phyloP scores from a whole-genome alignment of 2,113 vertebrate species.

The Rissa tridactyla region DNA sequence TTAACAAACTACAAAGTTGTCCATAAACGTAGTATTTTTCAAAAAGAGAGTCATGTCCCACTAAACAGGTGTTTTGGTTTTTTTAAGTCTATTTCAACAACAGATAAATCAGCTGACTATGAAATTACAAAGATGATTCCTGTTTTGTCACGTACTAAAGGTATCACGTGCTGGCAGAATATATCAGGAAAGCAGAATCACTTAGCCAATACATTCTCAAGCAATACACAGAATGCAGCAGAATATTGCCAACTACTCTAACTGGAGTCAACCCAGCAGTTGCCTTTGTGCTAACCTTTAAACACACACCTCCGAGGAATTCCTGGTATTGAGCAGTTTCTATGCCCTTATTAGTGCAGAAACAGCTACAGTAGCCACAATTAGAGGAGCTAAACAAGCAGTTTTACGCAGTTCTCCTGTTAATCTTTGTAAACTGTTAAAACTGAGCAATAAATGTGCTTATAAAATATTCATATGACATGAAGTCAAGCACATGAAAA shows the following conservation, averaged over 20 bases:
- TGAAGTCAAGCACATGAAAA: background rate
- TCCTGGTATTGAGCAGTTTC: background rate
- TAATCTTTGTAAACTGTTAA: background rate
- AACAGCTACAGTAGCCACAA: background rate
- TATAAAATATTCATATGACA: background rate
- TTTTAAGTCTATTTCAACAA: background rate
- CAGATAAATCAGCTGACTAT: background rate
- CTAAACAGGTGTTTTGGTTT: background rate
- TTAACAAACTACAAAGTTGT: background rate
- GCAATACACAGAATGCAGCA: background rate
- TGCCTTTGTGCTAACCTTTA: background rate
- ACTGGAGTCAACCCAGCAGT: background rate
- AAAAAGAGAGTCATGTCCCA: background rate
- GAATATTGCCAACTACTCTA: background rate
- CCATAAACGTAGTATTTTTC: background rate
- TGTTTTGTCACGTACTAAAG: background rate
- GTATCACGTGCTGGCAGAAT: background rate
- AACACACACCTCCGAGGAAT: background rate
- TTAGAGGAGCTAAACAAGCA: background rate
- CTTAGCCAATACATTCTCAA: background rate
- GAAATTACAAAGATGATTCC: background rate
- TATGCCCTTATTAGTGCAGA: background rate
- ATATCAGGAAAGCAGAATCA: background rate
- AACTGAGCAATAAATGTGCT: background rate
- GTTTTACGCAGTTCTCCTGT: background rate